A percentile compares a stretch with the other conserved stretches of the same genome.
Evolutionary conservation across 1,140 invertebrate genomes (phyloP).

Genomic region (Monochamus saltuarius): DNA sequence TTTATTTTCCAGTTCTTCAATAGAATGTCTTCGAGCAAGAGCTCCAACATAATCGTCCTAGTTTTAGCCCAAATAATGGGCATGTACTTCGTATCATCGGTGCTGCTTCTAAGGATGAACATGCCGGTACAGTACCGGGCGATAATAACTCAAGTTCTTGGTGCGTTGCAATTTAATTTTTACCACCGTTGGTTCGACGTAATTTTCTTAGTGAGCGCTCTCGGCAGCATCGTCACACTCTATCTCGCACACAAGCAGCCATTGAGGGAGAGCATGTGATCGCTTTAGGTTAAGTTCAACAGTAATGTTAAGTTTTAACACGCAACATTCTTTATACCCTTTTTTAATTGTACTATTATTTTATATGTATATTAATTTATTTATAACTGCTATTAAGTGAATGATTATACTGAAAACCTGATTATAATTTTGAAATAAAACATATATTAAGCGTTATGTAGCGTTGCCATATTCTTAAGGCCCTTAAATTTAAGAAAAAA

Average conservation of each 20-base stretch:
- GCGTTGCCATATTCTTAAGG: too few species aligned
- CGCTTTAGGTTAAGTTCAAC: slow-evolving; percentile 3
- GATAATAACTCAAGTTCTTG: slow-evolving; percentile 97
- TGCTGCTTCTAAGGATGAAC: slow-evolving; percentile 98
- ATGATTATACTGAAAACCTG: too few species aligned
- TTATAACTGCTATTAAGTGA: too few species aligned
- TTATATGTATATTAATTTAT: too few species aligned
- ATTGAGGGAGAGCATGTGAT: slow-evolving; percentile 53
- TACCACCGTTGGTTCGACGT: slow-evolving; percentile 99
- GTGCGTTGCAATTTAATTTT: slow-evolving; percentile 98
- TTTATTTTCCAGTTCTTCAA: slow-evolving; percentile 90
- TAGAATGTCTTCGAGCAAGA: slow-evolving; percentile 98
- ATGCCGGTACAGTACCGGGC: slow-evolving; percentile 97
- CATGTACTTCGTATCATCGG: slow-evolving; percentile 99
- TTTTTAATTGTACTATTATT: too few species aligned
- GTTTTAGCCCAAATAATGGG: slow-evolving; percentile 99
- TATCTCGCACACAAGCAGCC: slow-evolving; percentile 91
- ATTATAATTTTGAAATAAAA: too few species aligned
- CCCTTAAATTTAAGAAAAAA: too few species aligned
- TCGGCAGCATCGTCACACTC: slow-evolving; percentile 93
- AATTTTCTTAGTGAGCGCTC: slow-evolving; percentile 95
- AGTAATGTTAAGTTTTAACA: too few species aligned
- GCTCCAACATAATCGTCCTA: slow-evolving; percentile 97
- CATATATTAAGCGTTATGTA: too few species aligned
- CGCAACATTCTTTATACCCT: too few species aligned